Base-by-base conservation (phyloP, 2,113 vertebrate species). In the Clarias macrocephalus region DNA sequence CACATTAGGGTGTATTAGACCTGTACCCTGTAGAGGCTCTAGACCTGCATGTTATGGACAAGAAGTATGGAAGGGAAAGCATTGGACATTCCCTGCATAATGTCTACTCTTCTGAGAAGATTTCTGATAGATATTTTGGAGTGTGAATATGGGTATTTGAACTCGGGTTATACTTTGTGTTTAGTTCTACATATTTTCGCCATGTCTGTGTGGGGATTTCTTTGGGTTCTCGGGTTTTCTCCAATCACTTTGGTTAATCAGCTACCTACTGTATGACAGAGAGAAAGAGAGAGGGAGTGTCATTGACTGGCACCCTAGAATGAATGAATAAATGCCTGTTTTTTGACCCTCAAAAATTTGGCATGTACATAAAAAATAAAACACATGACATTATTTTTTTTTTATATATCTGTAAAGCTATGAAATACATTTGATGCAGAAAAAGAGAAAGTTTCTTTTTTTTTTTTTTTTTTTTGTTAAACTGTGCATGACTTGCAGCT, bases 141-240 rank as follows among this genome's bases (percentile, higher is more conserved):
- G 66, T 66, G 68, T 21, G 7, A n/a, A 18, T 19, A 25, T 77
- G 42, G 21, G 37, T 12, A n/a, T n/a, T 54, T 52, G 73, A 13
- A 12, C 73, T n/a, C 42, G 8, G 23, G 19, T 62, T 42, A 60
- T 12, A n/a, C 18, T 60, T 57, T 60, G 56, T 30, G 15, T 52
- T 23, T 16, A 57, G 77, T 59, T 30, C 7, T 21, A 59, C 54
- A 7, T n/a, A 23, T 52, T 76, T 9, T 48, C 37, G 5, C 9
- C 73, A 5, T 37, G 37, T 42, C 42, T 48, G 10, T n/a, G 54
- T 80, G 54, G 3, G 1, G 16, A 21, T 21, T 15, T 16, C 23
- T n/a, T 59, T 80, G 72, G 48, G 82, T 63, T 85, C 75, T 77
- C 75, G 59, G 75, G 65, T 15, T 28, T 66, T 12, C 65, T 66